Evolutionary conservation across 1,140 invertebrate genomes (phyloP), one percentile per base, ranked within the genome.

Genomic region (Goniozus legneri): DNA sequence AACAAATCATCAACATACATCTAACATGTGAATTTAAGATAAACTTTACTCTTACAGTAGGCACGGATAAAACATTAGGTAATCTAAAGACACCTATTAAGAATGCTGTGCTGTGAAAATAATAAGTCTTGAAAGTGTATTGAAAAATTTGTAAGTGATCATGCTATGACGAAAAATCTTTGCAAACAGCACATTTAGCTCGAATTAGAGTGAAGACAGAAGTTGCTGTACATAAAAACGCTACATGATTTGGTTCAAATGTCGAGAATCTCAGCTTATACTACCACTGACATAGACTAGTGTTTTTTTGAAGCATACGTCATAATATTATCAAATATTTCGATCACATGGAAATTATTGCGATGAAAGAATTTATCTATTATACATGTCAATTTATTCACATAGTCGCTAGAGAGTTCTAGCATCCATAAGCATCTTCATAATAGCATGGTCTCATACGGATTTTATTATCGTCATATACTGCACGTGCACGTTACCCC

Each of bases 61-160:
- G 60, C 69, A 64, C 56, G 66, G 71, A 72, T 62, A 71, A 68
- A 37, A 58, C 60, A 66, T 69, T 73, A 73, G 71, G 71, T 72
- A 74, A 74, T 67, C 60, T 64, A 64, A 65, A 62, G 49, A 62
- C 44, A 43, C 42, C 65, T 67, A 66, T 67, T 66, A 63, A 66
- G 63, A 69, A 69, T 73, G 59, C 60, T 65, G 59, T 63, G 47
- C 61, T 60, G 56, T 69, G 60, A 71, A 71, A 58, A 38, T 64
- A 64, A 56, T 67, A 64, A 64, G 44, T 36, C 44, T 51, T 56
- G 57, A 49, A 52, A 59, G 39, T 68, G 42, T 56, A 56, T 59
- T 44, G 35, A 56, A 62, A n/a, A 70, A 70, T 69, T 69, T 71
- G 65, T 70, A 67, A 70, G 65, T 71, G 65, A 72, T 72, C 69